These are phyloP conservation scores for Cherax destructor DNA, from an alignment of 1,140 invertebrate species.

Conservation along the genomic window DNA sequence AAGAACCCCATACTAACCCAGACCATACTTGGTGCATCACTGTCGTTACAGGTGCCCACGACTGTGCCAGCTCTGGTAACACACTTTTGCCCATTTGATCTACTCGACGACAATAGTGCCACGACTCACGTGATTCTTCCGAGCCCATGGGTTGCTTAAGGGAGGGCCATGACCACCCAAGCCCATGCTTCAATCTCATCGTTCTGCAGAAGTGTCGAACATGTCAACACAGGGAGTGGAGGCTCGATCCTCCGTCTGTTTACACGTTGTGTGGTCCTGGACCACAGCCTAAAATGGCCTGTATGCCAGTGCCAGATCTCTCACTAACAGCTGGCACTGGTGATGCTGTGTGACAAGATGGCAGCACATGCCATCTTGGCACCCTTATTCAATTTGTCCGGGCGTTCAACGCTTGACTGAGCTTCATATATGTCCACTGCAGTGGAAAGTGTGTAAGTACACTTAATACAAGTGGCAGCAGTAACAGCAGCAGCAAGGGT, in stretches of 20 bases:
- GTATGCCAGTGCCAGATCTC: too few relatives aligned
- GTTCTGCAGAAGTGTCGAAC: conserved; percentile 17
- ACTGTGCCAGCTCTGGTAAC: conserved; percentile 21
- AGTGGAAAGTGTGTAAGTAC: conserved; percentile 48
- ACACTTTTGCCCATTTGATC: conserved; percentile 9
- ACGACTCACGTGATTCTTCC: conserved; percentile 37
- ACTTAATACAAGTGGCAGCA: conserved; percentile 47
- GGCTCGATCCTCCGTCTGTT: too few relatives aligned
- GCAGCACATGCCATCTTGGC: not conserved
- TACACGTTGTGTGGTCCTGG: not conserved
- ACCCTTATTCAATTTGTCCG: conserved; percentile 27
- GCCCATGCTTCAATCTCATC: conserved; percentile 58
- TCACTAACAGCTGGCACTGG: too few relatives aligned
- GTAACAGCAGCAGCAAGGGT: conserved; percentile 1
- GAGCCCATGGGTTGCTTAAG: conserved; percentile 52
- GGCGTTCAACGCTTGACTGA: conserved; percentile 11
- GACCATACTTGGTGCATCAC: conserved; percentile 51
- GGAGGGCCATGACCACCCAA: conserved; percentile 63
- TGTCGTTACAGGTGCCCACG: not conserved
- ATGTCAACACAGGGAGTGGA: too few relatives aligned
- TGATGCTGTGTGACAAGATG: too few relatives aligned
- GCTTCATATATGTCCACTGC: conserved; percentile 23
- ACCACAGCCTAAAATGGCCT: too few relatives aligned
- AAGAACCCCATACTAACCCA: not conserved
- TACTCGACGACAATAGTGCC: conserved; percentile 33